Evolutionary conservation across 2,888 invertebrate genomes (phyloP), one percentile per base, ranked within the genome.

Genomic region (Polydrusus pterygomalis): DNA sequence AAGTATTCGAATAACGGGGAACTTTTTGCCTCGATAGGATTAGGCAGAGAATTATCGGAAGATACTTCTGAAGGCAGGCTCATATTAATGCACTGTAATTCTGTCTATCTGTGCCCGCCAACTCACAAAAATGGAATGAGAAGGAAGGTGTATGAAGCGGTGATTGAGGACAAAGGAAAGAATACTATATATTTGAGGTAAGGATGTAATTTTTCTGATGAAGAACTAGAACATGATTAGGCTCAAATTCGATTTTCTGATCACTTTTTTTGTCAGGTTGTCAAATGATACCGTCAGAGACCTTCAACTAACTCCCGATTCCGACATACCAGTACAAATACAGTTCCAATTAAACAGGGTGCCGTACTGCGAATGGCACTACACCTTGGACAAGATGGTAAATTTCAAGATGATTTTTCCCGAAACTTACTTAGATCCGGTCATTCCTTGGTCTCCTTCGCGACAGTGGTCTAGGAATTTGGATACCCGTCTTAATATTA

Each of bases 341-440:
- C 95, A 95, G 84, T 96, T 96, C 84, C 93, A 95, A 83, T 85
- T 96, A 78, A 95, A 95, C 85, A 90, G 96, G 54, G 89, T 95
- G 77, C 93, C 94, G 0, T 93, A 95, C 81, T 95, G 95, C 86
- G 95, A 96, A 85, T 95, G 95, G 94, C 95, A 95, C 84, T 91
- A 92, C 84, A 94, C 95, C 0, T 91, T 96, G 20, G 96, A 96
- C 85, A 91, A 92, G 83, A 91, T 96, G 51, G 90, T 91, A 0
- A 92, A 93, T 82, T 90, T 93, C 70, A 90, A 91, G 60, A 88
- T 94, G 47, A 92, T 96, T 43, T 84, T 84, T 76, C 95, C 95
- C 0, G 91, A 92, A 75, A 90, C 91, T 30, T 90, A 89, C 71
- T 85, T 90, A 45, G 90, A 91, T 78, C 92, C 92, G 3, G 89